A percentile compares a stretch with the other conserved stretches of the same genome.
These are phyloP conservation scores for Incurvaria masculella DNA, from an alignment of 2,888 invertebrate genomes.

Conservation along the genomic window DNA sequence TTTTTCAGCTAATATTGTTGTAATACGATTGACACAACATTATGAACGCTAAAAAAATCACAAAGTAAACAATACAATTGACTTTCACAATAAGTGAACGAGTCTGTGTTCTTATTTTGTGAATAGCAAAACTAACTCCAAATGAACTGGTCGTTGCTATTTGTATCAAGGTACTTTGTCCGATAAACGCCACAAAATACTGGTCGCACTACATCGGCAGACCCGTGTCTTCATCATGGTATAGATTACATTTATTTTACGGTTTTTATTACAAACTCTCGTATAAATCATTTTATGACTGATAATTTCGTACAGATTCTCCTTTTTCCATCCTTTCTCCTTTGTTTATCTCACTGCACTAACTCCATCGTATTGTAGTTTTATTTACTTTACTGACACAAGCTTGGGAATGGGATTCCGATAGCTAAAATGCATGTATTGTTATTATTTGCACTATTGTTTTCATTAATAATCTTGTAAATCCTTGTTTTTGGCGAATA, in stretches of 20 bases:
- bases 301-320: neutral
- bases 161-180: constrained; percentile 44
- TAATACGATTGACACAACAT: neutral
- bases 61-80: constrained; percentile 30
- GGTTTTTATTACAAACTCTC: neutral
- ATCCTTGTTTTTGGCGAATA: no score
- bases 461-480: no score
- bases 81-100: constrained; percentile 36
- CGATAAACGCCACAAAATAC: constrained; percentile 56
- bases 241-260: neutral
- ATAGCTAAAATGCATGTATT: no score
- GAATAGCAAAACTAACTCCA: constrained; percentile 55
- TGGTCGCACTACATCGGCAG: constrained; percentile 48
- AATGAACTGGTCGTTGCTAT: constrained; percentile 54
- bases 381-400: no score
- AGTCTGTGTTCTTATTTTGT: constrained; percentile 37
- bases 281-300: constrained; percentile 3
- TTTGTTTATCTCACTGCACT: neutral
- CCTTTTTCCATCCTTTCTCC: neutral
- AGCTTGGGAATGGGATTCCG: no score
- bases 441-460: no score
- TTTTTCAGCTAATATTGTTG: neutral
- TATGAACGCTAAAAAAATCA: constrained; percentile 23
- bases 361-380: neutral
- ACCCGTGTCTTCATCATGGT: constrained; percentile 26